These are phyloP conservation scores for Aurelia coerulea DNA, from an alignment of 30 jellyfish, hydroid and myxozoan genomes.

Conservation along the genomic window DNA sequence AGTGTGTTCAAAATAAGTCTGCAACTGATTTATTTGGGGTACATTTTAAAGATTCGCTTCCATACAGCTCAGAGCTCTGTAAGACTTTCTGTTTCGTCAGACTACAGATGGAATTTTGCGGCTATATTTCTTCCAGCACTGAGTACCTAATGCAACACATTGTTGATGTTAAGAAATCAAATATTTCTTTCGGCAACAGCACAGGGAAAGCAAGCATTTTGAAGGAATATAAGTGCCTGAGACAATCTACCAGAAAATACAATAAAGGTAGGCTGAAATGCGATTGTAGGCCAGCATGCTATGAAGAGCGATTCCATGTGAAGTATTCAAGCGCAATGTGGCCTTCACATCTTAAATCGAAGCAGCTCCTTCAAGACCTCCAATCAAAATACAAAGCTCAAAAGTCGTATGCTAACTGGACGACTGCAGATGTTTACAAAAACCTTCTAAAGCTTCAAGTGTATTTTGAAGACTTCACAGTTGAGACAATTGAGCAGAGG, in stretches of 20 bases:
- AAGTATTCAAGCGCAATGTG: constrained; percentile 13
- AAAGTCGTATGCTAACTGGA: background rate
- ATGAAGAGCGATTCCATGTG: background rate
- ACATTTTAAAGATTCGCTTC: background rate
- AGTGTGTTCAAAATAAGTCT: background rate
- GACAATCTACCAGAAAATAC: background rate
- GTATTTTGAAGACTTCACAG: constrained; percentile 31
- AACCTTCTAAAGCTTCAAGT: constrained; percentile 11
- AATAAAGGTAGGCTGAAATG: background rate
- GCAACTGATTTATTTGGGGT: background rate
- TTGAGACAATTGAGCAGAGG: constrained; percentile 23
- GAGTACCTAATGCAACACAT: background rate
- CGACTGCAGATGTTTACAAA: constrained; percentile 10
- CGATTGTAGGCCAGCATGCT: background rate
- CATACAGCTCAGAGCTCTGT: constrained; percentile 27
- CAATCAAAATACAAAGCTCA: no score
- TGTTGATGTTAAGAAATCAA: background rate
- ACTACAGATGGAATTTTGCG: constrained; percentile 9
- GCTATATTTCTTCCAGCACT: background rate
- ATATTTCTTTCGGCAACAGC: background rate
- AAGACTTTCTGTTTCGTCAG: background rate
- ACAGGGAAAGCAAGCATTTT: background rate
- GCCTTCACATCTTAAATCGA: constrained; percentile 4
- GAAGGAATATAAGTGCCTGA: constrained; percentile 8
- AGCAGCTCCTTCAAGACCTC: background rate